Base-by-base conservation (phyloP, 2,888 invertebrate genomes). In the Protonemura montana region DNA sequence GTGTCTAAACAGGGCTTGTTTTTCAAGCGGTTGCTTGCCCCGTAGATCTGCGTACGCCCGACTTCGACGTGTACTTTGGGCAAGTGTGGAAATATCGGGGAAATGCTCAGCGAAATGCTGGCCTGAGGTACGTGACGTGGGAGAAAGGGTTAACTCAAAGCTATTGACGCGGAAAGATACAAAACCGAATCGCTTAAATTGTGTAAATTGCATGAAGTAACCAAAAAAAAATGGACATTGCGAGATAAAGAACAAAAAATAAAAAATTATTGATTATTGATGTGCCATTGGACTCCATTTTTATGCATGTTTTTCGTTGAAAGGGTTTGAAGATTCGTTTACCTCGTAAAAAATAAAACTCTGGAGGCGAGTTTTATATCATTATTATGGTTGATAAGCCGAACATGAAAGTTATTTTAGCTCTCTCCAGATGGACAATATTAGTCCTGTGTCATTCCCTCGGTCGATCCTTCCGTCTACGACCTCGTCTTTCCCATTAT, bases 301-400 rank as follows among this genome's bases (percentile, higher is more conserved):
- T 59, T 59, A 2, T 59, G 13, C 3, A 59, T 10, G 16, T 59
- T 59, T 59, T 59, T 59, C 2, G 59, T 3, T 21, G 21, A 3
- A 3, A 59, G 59, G 59, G 21, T 59, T 10, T 21, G 16, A 59
- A 21, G 59, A 1, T 59, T 59, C 59, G 59, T 10, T 21, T 16
- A 13, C 16, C 13, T 21, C 21, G 59, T 21, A 59, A 59, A 35
- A 59, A 59, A 59, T 59, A 1, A n/a, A 59, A 6, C 35, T 35
- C 3, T 59, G 59, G 59, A 59, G 3, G 13, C 3, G 21, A 59
- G 59, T 10, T 59, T 59, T 59, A 59, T 59, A 59, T 59, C 13
- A 59, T 59, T 59, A 59, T 59, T 59, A 21, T 59, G 59, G 59
- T 59, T 59, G 59, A 59, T 59, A 59, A 59, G 59, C 59, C 59